These are phyloP conservation scores for Camelus dromedarius DNA, from an alignment of 2,113 vertebrate species.

Conservation along the genomic window DNA sequence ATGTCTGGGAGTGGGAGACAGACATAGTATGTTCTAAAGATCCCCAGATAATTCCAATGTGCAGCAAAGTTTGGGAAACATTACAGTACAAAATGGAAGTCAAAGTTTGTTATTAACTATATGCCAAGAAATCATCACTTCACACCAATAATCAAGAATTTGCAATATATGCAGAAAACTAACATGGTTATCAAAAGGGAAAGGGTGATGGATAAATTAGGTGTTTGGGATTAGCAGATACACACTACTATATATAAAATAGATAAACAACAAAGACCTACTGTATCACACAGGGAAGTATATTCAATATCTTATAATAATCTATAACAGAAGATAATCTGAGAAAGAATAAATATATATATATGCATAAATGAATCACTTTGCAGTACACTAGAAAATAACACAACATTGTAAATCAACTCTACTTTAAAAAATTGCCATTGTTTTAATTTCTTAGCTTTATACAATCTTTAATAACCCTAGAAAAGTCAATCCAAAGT, in stretches of 20 bases:
- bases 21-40: neutral
- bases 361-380: too few species aligned
- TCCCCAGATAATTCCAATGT: neutral
- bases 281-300: too few species aligned
- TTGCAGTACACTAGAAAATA: too few species aligned
- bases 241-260: too few species aligned
- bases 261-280: too few species aligned
- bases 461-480: conserved; percentile 36
- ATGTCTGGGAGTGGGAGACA: neutral
- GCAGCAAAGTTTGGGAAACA: conserved; percentile 25
- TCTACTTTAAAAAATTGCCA: neutral
- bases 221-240: too few species aligned
- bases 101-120: conserved; percentile 36
- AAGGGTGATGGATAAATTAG: too few species aligned
- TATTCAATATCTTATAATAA: too few species aligned
- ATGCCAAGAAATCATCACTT: conserved; percentile 39
- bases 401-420: too few species aligned
- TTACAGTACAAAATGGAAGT: neutral
- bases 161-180: neutral
- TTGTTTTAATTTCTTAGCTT: conserved; percentile 25
- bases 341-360: too few species aligned
- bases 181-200: too few species aligned
- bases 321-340: too few species aligned
- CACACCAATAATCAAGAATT: conserved; percentile 35
- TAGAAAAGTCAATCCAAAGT: conserved; percentile 13